Percentiles rank a stretch among this genome's conserved stretches.
phyloP scores from a whole-genome alignment of 2,113 vertebrate genomes.

The Gallinago jamesoni region DNA sequence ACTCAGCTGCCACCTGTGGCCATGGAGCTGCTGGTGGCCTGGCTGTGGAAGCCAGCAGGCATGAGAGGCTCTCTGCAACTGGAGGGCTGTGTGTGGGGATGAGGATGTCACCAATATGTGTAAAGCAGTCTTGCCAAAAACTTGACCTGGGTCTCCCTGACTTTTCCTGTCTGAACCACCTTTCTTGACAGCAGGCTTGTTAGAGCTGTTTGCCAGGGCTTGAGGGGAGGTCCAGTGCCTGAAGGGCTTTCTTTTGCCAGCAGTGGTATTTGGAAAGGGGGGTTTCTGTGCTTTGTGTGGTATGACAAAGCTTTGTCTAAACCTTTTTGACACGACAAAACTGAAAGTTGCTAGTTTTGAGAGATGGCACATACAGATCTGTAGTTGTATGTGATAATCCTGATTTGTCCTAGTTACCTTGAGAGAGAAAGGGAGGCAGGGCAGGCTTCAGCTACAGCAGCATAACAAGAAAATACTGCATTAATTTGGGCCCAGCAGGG shows the following conservation, averaged over 20 bases:
- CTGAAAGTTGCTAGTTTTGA: constrained; percentile 7
- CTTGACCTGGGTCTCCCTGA: not conserved
- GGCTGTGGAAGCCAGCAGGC: not conserved
- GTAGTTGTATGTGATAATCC: constrained; percentile 26
- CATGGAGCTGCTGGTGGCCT: not conserved
- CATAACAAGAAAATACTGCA: constrained; percentile 24
- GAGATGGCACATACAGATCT: not conserved
- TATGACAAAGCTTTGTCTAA: not conserved
- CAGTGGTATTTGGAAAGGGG: not conserved
- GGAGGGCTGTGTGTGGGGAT: not conserved
- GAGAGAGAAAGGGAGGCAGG: not conserved
- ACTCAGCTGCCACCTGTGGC: not conserved
- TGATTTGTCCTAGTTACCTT: constrained; percentile 47
- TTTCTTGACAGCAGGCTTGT: not conserved
- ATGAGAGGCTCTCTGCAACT: not conserved
- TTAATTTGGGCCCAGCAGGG: constrained; percentile 52
- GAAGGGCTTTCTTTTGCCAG: not conserved
- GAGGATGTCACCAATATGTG: not conserved
- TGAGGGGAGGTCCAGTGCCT: not conserved
- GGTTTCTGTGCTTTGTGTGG: not conserved
- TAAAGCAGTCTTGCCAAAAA: not conserved
- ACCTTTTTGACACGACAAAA: not conserved
- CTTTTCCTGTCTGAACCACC: not conserved
- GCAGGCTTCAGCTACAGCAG: not conserved
- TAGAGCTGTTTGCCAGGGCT: not conserved